Conservation (phyloP, 1,140 invertebrate species). For the Bombus affinis region DNA sequence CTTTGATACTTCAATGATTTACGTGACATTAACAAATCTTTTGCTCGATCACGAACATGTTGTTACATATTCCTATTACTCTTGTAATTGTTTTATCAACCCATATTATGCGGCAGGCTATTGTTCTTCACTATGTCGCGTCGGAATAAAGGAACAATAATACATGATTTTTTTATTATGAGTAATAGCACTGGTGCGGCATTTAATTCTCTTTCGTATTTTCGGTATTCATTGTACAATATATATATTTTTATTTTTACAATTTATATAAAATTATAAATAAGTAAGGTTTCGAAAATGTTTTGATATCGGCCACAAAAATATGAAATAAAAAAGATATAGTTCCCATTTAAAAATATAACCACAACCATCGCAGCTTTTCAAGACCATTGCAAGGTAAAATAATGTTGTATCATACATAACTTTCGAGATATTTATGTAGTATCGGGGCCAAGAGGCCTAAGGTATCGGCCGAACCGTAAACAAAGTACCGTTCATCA, state of each 20-base stretch:
- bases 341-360: not conserved
- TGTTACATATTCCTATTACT: not conserved
- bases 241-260: too few species aligned
- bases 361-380: not conserved
- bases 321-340: not conserved
- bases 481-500: too few species aligned
- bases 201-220: too few species aligned
- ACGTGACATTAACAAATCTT: not conserved
- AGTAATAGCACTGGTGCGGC: too few species aligned
- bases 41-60: not conserved
- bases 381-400: not conserved
- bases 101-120: not conserved
- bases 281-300: not conserved
- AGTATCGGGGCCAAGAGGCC: too few species aligned
- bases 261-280: not conserved
- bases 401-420: not conserved
- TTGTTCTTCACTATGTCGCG: not conserved
- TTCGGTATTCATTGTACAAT: too few species aligned
- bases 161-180: too few species aligned
- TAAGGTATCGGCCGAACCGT: too few species aligned
- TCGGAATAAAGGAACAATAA: not conserved
- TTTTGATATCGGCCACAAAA: not conserved
- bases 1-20: not conserved
- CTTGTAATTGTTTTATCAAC: not conserved
- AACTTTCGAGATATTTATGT: too few species aligned